Evolutionary conservation across 2,888 invertebrate genomes (phyloP), one percentile per base, ranked within the genome.

Genomic region (Diplazon laetatorius): DNA sequence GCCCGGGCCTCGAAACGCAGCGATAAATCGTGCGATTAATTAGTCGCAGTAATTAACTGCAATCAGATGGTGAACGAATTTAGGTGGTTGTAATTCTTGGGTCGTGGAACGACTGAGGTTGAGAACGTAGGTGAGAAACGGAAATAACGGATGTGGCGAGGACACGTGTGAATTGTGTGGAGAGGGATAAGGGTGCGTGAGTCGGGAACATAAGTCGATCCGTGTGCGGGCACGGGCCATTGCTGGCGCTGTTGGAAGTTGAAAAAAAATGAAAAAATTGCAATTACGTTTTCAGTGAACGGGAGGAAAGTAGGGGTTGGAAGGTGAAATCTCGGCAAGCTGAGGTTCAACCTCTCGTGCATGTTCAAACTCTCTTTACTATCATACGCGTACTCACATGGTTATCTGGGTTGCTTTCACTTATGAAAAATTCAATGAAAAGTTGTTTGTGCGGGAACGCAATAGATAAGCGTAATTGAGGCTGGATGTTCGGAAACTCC

Each of bases 11-110:
- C 35, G 63, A 25, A 72, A 57, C 37, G 46, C 87, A 16, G 20
- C 59, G 84, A 88, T 89, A 88, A 89, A 89, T 89, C 86, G 85
- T 83, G 84, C 85, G 89, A 89, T 89, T 89, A 89, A 89, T 89
- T 89, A 89, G 86, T 78, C 84, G n/a, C 81, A 78, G 87, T 87
- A 88, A 88, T 89, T 89, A 89, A 88, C 84, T 85, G 81, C 84
- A 85, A 88, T 88, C 88, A 87, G 89, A 89, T 88, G 87, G 86
- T 80, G 82, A 84, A 85, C 82, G 82, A 86, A 87, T 87, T 87
- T 86, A 88, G 82, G 85, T 85, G 85, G 85, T 84, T 78, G 84
- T 87, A 86, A 86, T 81, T 87, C 85, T 83, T 80, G 50, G 76
- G 71, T 55, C 52, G 66, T 66, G 57, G 65, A 10, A 42, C 70